These are phyloP conservation scores for Cassiopea xamachana DNA, from an alignment of 30 jellyfish, hydroid and myxozoan genomes.

Conservation along the genomic window DNA sequence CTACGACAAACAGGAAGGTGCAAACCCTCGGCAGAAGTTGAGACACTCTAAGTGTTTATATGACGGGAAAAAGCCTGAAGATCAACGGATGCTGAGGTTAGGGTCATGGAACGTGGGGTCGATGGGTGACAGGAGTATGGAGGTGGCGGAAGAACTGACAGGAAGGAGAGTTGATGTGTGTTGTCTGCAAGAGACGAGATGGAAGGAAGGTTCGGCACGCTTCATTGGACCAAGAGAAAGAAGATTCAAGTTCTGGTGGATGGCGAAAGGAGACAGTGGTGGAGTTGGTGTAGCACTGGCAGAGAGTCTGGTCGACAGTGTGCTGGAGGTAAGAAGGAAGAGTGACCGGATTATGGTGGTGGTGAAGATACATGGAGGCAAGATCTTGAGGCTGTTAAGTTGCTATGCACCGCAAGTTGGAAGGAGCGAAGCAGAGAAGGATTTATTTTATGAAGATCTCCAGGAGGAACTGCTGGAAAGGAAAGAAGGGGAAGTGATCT, in stretches of 20 bases:
- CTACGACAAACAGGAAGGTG: constrained; percentile 17
- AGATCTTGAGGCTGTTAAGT: background rate
- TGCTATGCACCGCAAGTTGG: constrained; percentile 45
- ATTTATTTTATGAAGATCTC: constrained; percentile 9
- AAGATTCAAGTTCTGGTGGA: constrained; percentile 11
- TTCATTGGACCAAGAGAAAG: constrained; percentile 3
- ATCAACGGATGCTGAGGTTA: background rate
- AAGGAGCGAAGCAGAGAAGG: constrained; percentile 3
- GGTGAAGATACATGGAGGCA: background rate
- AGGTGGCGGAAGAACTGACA: constrained; percentile 1
- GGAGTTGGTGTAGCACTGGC: constrained; percentile 32
- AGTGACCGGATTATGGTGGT: constrained; percentile 15
- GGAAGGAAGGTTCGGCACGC: constrained; percentile 28
- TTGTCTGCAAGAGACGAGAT: constrained; percentile 29
- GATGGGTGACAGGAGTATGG: constrained; percentile 11
- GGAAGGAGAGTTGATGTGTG: constrained; percentile 13
- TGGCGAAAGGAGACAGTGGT: background rate
- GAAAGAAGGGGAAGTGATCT: background rate
- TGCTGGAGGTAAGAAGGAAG: constrained; percentile 13
- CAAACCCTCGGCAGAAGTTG: constrained; percentile 8
- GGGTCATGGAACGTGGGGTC: constrained; percentile 26
- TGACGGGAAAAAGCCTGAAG: constrained; percentile 12
- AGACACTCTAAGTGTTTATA: background rate
- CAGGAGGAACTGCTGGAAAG: background rate
- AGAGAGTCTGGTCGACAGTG: background rate